Base-by-base conservation (phyloP, 2,888 invertebrate species). In the Marasmarcha lunaedactyla region DNA sequence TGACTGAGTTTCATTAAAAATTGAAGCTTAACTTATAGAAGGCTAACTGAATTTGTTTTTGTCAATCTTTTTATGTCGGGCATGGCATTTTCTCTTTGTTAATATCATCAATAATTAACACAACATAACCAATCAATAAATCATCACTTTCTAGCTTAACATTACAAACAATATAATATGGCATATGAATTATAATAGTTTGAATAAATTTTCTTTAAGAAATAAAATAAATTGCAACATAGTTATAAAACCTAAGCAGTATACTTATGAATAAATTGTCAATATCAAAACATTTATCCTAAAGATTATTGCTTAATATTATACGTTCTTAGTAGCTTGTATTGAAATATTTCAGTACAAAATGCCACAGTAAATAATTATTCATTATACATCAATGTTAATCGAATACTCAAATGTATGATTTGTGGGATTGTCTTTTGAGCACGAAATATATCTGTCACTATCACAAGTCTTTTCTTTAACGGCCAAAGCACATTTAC, bases 281-380 rank as follows among this genome's bases (percentile, higher is more conserved):
- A 81, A 81, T 81, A 83, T 81, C 79, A 83, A 83, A 83, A 81
- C 76, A 67, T 77, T 76, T 77, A 81, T 71, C 63, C 79, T 81
- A 81, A 62, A 74, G 77, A 72, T 79, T 81, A 81, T 81, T 79
- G 81, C 83, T 79, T 81, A 78, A 67, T 70, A 68, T 68, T 68
- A 71, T 69, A 73, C 69, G 68, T 70, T 72, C 59, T 67, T 68
- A 72, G 57, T 70, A 73, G 70, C 67, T 71, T 70, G 71, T 76
- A 76, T 62, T 71, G 72, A 72, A 74, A 66, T 11, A 13, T 63
- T 69, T 76, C 79, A 78, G 79, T 83, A 81, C 76, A 78, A 81
- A 79, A 79, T 73, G 79, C 76, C 77, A 77, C 71, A 4, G 34
- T 30, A 30, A 30, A 30, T 30, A 30, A 58, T 63, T 37, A 12